These are phyloP conservation scores for Cactoblastis cactorum DNA, from an alignment of 2,888 invertebrate genomes.

Conservation along the genomic window DNA sequence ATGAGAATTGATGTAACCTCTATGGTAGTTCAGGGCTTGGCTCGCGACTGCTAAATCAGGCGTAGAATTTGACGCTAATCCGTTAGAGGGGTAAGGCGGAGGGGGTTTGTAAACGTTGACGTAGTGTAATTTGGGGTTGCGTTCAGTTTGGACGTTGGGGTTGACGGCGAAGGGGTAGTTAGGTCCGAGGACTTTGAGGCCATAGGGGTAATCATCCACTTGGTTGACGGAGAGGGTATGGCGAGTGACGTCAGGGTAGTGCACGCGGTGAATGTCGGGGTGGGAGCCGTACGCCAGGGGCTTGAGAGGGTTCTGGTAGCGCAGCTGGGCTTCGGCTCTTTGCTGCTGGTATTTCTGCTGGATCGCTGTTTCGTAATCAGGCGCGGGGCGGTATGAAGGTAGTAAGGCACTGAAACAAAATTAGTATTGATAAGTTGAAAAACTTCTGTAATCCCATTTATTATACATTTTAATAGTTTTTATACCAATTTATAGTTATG, in stretches of 20 bases:
- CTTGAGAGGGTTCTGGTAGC: conserved; percentile 57
- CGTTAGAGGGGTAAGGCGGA: conserved; percentile 89
- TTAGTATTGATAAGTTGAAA: too few relatives aligned
- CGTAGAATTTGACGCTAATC: conserved; percentile 89
- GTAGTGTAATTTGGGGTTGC: conserved; percentile 75
- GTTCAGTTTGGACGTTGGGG: conserved; percentile 60
- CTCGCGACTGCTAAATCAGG: conserved; percentile 89
- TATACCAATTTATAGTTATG: too few relatives aligned
- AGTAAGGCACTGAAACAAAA: conserved; percentile 81
- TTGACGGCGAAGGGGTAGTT: conserved; percentile 66
- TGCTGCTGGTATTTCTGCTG: conserved; percentile 88
- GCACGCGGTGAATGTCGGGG: conserved; percentile 85
- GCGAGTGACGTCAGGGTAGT: conserved; percentile 83
- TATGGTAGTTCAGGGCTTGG: conserved; percentile 74
- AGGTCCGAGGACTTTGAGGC: conserved; percentile 48
- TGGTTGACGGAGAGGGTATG: conserved; percentile 63
- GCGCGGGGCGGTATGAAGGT: conserved; percentile 93
- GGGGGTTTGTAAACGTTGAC: conserved; percentile 89
- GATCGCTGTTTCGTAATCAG: conserved; percentile 96
- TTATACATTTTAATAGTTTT: too few relatives aligned
- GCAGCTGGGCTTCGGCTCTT: conserved; percentile 55
- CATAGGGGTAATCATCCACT: conserved; percentile 58
- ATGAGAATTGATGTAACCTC: conserved; percentile 73
- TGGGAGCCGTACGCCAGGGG: conserved; percentile 83
- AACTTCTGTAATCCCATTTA: too few relatives aligned